Evolutionary conservation across 2,113 vertebrate genomes (phyloP).

Genomic region (Empidonax traillii): DNA sequence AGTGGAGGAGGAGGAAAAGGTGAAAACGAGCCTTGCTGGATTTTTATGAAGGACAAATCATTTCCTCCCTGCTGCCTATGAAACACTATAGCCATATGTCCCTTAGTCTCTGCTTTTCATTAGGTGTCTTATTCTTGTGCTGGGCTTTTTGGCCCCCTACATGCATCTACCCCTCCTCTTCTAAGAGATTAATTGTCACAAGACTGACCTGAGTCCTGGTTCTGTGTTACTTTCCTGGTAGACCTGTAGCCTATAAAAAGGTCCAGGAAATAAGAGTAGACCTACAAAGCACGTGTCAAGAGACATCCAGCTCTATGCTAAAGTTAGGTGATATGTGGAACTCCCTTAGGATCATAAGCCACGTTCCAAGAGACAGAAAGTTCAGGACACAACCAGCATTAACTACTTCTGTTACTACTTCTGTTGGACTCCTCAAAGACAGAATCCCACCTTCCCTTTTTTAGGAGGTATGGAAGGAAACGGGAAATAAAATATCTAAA

Average conservation of each 20-base stretch:
- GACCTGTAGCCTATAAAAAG: constrained; percentile 1
- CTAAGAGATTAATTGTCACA: not conserved
- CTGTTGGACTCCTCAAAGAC: not conserved
- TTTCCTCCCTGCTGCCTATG: not conserved
- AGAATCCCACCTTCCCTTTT: not conserved
- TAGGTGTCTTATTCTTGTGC: not conserved
- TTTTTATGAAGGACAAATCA: not conserved
- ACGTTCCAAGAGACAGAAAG: not conserved
- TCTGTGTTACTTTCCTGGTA: not conserved
- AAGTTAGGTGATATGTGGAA: not conserved
- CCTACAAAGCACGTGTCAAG: not conserved
- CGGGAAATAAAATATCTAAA: not conserved
- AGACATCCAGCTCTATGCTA: not conserved
- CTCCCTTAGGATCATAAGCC: not conserved
- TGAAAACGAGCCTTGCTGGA: not conserved
- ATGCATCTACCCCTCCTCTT: not conserved
- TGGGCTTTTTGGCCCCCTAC: not conserved
- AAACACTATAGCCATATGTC: not conserved
- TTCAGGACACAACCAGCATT: not conserved
- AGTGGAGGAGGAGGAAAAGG: not conserved
- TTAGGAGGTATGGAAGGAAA: not conserved
- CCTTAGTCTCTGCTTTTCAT: not conserved
- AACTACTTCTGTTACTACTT: not conserved
- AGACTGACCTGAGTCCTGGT: not conserved
- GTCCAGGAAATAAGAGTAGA: not conserved